phyloP scores from a whole-genome alignment of 2,888 invertebrate genomes.

The Smittia sp. region DNA sequence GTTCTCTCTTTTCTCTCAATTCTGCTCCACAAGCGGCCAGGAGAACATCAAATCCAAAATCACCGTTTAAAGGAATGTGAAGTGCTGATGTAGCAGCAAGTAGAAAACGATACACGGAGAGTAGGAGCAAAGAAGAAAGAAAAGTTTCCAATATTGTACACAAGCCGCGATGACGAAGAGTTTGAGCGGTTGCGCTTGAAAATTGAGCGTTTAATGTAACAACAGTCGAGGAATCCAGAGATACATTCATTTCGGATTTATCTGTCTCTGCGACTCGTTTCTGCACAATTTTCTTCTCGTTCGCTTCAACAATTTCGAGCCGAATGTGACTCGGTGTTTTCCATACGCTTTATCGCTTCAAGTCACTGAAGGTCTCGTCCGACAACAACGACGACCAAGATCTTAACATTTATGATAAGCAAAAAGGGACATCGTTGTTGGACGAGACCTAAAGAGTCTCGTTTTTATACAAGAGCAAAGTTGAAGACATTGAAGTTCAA shows the following conservation, averaged over 20 bases:
- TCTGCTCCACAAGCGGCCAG: not conserved
- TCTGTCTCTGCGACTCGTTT: not conserved
- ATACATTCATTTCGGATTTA: not conserved
- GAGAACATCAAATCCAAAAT: not conserved
- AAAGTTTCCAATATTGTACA: not conserved
- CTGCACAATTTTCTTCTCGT: not conserved
- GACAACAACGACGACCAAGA: too few species aligned
- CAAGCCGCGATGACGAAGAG: not conserved
- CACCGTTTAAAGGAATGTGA: not conserved
- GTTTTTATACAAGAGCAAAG: slow-evolving; percentile 3
- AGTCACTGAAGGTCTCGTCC: too few species aligned
- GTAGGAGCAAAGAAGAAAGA: not conserved
- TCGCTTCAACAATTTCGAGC: not conserved
- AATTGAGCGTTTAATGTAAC: not conserved
- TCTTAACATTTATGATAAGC: too few species aligned
- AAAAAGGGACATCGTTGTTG: too few species aligned
- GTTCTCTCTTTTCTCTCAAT: slow-evolving; percentile 8
- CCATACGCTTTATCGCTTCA: too few species aligned
- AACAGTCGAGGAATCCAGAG: too few species aligned
- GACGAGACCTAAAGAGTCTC: not conserved
- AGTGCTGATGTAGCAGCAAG: too few species aligned
- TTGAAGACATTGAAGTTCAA: slow-evolving; percentile 3
- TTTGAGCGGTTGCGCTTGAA: slow-evolving; percentile 3
- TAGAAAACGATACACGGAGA: too few species aligned
- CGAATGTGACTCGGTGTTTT: not conserved